phyloP scores from a whole-genome alignment of 2,888 invertebrate species.

The Polydrusus pterygomalis region DNA sequence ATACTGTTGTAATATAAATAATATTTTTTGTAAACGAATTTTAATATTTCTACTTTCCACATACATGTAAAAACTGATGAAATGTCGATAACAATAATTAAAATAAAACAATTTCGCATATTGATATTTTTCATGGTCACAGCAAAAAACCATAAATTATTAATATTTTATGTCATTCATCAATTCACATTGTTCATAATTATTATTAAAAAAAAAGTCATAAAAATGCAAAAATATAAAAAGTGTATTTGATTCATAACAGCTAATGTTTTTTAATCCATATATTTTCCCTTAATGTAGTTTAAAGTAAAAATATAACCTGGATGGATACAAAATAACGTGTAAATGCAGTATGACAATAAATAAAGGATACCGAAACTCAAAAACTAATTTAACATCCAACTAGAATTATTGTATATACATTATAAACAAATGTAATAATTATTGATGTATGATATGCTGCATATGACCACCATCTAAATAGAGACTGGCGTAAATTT shows the following conservation, averaged over 20 bases:
- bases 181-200: constrained; percentile 18
- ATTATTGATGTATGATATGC: too few relatives aligned
- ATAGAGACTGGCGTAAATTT: too few relatives aligned
- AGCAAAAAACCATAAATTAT: constrained; percentile 35
- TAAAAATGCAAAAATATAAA: neutral
- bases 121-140: constrained; percentile 44
- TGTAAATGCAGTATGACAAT: too few relatives aligned
- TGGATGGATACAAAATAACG: too few relatives aligned
- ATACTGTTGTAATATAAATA: neutral
- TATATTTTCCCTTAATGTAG: too few relatives aligned
- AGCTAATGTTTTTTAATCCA: neutral
- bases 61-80: constrained; percentile 22
- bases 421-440: too few relatives aligned
- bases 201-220: neutral
- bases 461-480: too few relatives aligned
- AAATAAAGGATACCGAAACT: too few relatives aligned
- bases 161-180: constrained; percentile 32
- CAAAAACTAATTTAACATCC: too few relatives aligned
- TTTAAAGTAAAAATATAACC: too few relatives aligned
- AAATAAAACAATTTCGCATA: constrained; percentile 41
- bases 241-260: neutral
- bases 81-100: constrained; percentile 39
- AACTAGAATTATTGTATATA: too few relatives aligned
- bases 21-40: neutral
- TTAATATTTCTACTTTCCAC: neutral